These are phyloP conservation scores for Lingula anatina DNA, from an alignment of 2,888 invertebrate genomes.

Conservation along the genomic window DNA sequence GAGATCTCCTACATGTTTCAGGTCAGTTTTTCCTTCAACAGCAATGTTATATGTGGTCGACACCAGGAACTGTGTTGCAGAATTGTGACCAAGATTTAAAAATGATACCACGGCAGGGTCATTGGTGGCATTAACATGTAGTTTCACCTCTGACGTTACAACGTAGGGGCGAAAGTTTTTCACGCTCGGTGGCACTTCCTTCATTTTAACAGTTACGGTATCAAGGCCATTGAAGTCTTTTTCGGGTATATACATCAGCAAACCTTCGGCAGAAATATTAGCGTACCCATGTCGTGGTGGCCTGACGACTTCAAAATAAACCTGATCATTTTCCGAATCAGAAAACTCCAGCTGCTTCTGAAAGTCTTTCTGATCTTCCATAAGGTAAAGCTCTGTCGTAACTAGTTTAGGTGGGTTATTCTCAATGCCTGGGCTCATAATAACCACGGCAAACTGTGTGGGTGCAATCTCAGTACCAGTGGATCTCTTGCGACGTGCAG, in stretches of 20 bases:
- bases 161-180: neutral
- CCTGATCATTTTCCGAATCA: constrained; percentile 17
- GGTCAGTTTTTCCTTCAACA: no score
- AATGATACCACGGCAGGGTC: no score
- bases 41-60: no score
- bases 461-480: neutral
- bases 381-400: constrained; percentile 6
- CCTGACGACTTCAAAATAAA: constrained; percentile 11
- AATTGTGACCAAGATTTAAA: no score
- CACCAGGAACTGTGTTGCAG: no score
- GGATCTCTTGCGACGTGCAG: neutral
- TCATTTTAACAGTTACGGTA: constrained; percentile 11
- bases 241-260: constrained; percentile 10
- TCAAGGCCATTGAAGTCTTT: constrained; percentile 17
- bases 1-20: no score
- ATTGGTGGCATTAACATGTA: no score
- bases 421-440: neutral
- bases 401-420: constrained; percentile 5
- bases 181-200: constrained; percentile 5
- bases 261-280: constrained; percentile 11
- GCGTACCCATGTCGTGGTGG: constrained; percentile 9
- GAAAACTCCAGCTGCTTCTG: constrained; percentile 4
- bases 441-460: constrained; percentile 1
- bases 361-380: constrained; percentile 4
- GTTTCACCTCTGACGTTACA: no score